Base-by-base conservation (phyloP, 2,113 vertebrate species). In the Dunckerocampus dactyliophorus region DNA sequence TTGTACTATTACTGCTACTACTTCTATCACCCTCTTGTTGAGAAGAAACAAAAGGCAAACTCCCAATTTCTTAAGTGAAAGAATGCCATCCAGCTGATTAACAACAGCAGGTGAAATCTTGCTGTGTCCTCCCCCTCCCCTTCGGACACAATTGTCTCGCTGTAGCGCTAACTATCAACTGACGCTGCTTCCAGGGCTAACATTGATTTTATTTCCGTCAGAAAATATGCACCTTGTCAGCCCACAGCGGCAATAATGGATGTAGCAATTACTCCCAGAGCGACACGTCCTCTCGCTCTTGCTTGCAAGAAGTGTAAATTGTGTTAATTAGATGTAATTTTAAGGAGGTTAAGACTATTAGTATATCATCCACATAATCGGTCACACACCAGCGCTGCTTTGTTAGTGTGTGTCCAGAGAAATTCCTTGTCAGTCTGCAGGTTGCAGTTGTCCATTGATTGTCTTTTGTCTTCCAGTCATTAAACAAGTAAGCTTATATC, bases 121-220 rank as follows among this genome's bases (percentile, higher is more conserved):
- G n/a, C n/a, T n/a, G n/a, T n/a, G n/a, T n/a, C n/a, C n/a, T n/a
- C 31, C 31, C 4, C 31, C 7, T 8, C 7, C 7, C 31, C 31
- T 34, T 34, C 6, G 7, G 31, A 34, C 7, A 34, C 31, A 34
- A 8, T 34, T 5, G 24, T 63, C 48, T 49, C 1, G 11, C 12
- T 46, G 37, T 24, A 37, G 61, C 56, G 52, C 54, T 66, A 62
- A 48, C 59, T 57, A 63, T 51, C 53, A 58, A 31, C 68, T 19
- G 1, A 55, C 61, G 11, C 15, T 1, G 7, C 47, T 71, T 57
- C 1, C n/a, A 19, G 19, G 39, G 42, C 28, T 8, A 3, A 39
- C 43, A 80, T 69, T 63, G 71, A 81, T 77, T 80, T 64, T 67
- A 24, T 64, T 52, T 74, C 61, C 37, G 21, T 39, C 28, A 50